These are phyloP conservation scores for Brachionus asplanchnoidis DNA, from an alignment of 1,140 invertebrate genomes.

Conservation along the genomic window DNA sequence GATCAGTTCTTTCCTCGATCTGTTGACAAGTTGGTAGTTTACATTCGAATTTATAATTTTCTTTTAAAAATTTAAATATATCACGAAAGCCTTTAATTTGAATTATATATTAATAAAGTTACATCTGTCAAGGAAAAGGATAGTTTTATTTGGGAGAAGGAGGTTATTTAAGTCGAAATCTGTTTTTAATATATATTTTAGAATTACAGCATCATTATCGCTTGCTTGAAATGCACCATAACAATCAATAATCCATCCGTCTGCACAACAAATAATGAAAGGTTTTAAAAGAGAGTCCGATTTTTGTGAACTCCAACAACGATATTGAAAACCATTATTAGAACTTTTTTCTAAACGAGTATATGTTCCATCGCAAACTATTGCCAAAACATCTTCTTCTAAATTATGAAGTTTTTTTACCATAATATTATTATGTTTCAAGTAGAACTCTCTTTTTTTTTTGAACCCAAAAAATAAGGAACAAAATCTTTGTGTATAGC, in stretches of 20 bases:
- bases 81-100: neutral
- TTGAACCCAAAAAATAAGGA: slow-evolving; percentile 3
- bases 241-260: slow-evolving; percentile 7
- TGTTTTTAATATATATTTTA: slow-evolving; percentile 1
- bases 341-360: slow-evolving; percentile 1
- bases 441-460: neutral
- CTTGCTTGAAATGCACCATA: neutral
- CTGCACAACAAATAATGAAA: slow-evolving; percentile 6
- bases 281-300: neutral
- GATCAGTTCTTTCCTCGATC: neutral
- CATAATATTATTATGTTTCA: slow-evolving; percentile 27
- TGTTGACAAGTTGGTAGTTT: neutral
- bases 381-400: neutral
- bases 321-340: slow-evolving; percentile 21
- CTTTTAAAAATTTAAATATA: neutral
- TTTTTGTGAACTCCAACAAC: neutral
- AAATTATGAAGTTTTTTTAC: neutral
- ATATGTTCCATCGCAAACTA: slow-evolving; percentile 9
- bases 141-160: neutral
- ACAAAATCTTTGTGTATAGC: neutral
- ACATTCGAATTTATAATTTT: neutral
- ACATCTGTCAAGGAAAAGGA: slow-evolving; percentile 11
- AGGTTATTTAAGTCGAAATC: neutral
- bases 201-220: neutral
- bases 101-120: neutral